These are phyloP conservation scores for Aphrophora alni DNA, from an alignment of 2,888 invertebrate species.

Conservation along the genomic window DNA sequence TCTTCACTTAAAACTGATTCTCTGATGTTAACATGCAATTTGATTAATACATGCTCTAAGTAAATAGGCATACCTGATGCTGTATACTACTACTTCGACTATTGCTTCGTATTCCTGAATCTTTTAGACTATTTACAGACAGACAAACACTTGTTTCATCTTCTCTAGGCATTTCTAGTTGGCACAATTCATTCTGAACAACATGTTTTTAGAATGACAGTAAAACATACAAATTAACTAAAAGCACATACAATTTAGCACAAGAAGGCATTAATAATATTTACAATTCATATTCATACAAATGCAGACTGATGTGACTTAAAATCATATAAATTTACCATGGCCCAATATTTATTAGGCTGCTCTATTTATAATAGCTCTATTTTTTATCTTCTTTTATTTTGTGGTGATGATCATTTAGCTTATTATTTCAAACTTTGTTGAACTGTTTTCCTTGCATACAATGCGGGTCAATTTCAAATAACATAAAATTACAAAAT, in stretches of 20 bases:
- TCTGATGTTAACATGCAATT: no score
- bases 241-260: not conserved
- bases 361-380: no score
- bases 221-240: not conserved
- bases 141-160: constrained; percentile 76
- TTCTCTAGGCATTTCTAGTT: constrained; percentile 44
- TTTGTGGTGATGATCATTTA: no score
- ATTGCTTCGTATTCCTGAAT: constrained; percentile 86
- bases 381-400: no score
- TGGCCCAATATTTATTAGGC: no score
- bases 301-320: no score
- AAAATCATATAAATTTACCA: no score
- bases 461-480: no score
- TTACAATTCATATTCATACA: not conserved
- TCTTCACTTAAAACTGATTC: no score
- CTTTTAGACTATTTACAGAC: constrained; percentile 83
- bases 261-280: not conserved
- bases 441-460: no score
- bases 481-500: no score
- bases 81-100: constrained; percentile 86
- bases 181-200: not conserved
- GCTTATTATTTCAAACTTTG: no score
- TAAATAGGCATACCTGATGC: constrained; percentile 68
- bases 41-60: not conserved
- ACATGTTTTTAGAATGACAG: not conserved